These are phyloP conservation scores for Psittacula echo DNA, from an alignment of 2,797 vertebrate species.

Conservation along the genomic window DNA sequence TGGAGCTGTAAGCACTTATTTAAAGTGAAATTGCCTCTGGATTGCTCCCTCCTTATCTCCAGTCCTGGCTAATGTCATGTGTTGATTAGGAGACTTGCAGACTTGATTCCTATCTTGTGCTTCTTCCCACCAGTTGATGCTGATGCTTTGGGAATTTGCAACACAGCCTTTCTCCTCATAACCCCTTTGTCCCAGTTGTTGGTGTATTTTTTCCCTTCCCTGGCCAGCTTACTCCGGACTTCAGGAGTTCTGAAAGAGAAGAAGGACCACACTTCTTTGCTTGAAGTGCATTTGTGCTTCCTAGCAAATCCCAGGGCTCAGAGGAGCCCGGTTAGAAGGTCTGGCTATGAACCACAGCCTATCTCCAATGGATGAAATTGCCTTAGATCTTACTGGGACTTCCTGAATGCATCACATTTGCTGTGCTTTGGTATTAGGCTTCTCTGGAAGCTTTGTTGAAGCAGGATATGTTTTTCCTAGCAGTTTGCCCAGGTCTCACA, in stretches of 20 bases:
- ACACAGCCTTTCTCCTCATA: background rate
- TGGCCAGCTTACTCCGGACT: background rate
- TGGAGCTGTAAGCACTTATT: background rate
- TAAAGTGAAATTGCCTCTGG: slow-evolving; percentile 41
- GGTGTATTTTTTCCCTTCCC: background rate
- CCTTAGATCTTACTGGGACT: background rate
- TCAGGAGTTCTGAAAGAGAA: background rate
- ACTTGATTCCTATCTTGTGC: slow-evolving; percentile 17
- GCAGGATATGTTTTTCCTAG: background rate
- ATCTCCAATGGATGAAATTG: background rate
- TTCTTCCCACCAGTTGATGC: background rate
- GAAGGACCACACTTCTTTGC: background rate
- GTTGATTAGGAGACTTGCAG: slow-evolving; percentile 1
- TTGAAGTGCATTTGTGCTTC: background rate
- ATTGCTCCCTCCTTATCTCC: slow-evolving; percentile 39
- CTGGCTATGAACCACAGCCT: background rate
- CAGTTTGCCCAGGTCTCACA: background rate
- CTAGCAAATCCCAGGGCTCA: background rate
- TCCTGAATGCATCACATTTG: background rate
- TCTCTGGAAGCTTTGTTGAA: background rate
- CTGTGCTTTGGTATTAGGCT: background rate
- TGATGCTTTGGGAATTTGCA: background rate
- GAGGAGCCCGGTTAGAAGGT: background rate
- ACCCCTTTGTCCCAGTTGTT: background rate
- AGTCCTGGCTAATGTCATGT: background rate